Evolutionary conservation across 2,113 vertebrate genomes (phyloP).

Genomic region (Danionella cerebrum): DNA sequence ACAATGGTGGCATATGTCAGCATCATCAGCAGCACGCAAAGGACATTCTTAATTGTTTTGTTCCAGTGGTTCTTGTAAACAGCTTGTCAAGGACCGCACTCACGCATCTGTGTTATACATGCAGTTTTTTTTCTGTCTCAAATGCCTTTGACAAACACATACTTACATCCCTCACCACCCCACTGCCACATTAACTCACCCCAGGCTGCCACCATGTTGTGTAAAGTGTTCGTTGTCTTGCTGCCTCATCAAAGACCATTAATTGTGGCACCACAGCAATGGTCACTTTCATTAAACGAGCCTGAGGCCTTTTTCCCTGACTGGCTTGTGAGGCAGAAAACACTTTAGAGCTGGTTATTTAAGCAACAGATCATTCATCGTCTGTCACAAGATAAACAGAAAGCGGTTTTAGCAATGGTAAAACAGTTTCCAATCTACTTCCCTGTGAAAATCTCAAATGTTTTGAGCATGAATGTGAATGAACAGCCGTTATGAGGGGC

Average conservation of each 20-base stretch:
- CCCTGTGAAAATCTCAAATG: constrained; percentile 11
- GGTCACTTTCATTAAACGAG: constrained; percentile 52
- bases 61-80: constrained; percentile 56
- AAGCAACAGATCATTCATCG: too few species aligned
- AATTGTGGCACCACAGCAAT: constrained; percentile 61
- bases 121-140: constrained; percentile 12
- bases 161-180: neutral
- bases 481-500: constrained; percentile 44
- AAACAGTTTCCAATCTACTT: constrained; percentile 13
- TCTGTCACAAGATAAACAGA: neutral
- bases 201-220: constrained; percentile 18
- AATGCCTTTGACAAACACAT: neutral
- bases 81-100: constrained; percentile 54
- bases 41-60: constrained; percentile 69
- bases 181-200: neutral
- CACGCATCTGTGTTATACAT: constrained; percentile 43
- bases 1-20: constrained; percentile 60
- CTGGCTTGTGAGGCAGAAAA: constrained; percentile 51
- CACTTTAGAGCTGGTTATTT: constrained; percentile 22
- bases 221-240: constrained; percentile 40
- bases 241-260: constrained; percentile 55
- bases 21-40: constrained; percentile 58
- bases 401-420: neutral
- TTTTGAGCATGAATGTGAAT: constrained; percentile 41
- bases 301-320: constrained; percentile 52